Base-by-base conservation (phyloP, 1,140 invertebrate species). In the Samia ricini region DNA sequence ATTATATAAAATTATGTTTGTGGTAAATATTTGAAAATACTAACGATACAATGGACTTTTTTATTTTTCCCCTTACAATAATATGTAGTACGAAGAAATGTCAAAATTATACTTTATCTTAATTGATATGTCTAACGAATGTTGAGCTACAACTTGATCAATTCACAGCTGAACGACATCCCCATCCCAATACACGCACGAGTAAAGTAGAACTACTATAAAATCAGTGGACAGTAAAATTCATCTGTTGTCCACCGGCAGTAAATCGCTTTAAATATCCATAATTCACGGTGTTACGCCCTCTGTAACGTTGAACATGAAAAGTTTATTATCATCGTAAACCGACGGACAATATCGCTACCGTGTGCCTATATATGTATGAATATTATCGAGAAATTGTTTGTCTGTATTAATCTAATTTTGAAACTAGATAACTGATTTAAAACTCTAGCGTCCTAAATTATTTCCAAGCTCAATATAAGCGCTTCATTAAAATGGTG, bases 281-380 rank as follows among this genome's bases (percentile, higher is more conserved):
- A 72, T 72, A 66, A 68, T 66, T 72, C 65, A 68, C 63, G 60
- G 66, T 54, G 68, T 42, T 61, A 72, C 66, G 70, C 70, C 56
- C 64, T 75, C 66, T 68, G 64, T 68, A 66, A 56, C 64, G 64
- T 60, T 57, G 58, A 52, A 26, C 58, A 68, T 69, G 64, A 72
- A 75, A 76, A 54, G 64, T 68, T 76, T 76, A 76, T 68, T 68
- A 63, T 58, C 63, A 59, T 63, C 66, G 67, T 72, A 76, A 76
- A 76, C 21, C 50, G 63, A 42, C 56, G 54, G 62, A 60, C 67
- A 63, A 69, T 74, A 69, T 71, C 69, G 66, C 26, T 19, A 18
- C 24, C 2, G n/a, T 61, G 12, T 60, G n/a, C 29, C 24, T 57
- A 10, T 42, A 42, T 42, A 15, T 12, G 33, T 23, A 15, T 20